Percentiles rank a stretch among this genome's conserved stretches.
phyloP scores from a whole-genome alignment of 2,113 vertebrate genomes.

The Dromiciops gliroides region DNA sequence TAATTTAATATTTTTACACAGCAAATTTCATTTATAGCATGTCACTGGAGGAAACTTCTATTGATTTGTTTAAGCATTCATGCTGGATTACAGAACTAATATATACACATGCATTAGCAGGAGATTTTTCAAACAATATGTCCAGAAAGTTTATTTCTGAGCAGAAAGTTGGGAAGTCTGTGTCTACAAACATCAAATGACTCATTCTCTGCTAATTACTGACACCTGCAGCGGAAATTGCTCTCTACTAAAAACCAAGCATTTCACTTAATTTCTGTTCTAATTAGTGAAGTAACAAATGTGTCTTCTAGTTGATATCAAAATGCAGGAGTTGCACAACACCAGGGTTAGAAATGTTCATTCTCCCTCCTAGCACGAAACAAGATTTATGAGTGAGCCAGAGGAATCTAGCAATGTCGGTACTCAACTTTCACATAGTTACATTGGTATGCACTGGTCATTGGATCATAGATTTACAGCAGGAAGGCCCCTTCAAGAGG shows the following conservation, averaged over 20 bases:
- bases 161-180: constrained; percentile 57
- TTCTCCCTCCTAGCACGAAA: constrained; percentile 15
- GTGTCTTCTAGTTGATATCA: constrained; percentile 14
- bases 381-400: neutral
- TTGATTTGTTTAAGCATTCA: constrained; percentile 82
- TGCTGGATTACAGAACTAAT: constrained; percentile 64
- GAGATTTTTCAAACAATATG: neutral
- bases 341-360: neutral
- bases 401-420: constrained; percentile 7
- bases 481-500: neutral
- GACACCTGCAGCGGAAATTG: constrained; percentile 66
- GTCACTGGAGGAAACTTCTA: constrained; percentile 61
- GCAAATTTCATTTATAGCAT: constrained; percentile 72
- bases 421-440: fast-evolving
- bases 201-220: constrained; percentile 64
- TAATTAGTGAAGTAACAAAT: constrained; percentile 46
- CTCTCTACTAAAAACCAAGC: constrained; percentile 36
- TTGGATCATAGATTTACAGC: neutral
- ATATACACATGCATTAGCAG: constrained; percentile 46
- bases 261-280: constrained; percentile 46
- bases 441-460: too few species aligned
- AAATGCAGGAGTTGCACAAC: neutral
- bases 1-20: constrained; percentile 62
- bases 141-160: constrained; percentile 63
- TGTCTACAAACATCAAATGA: constrained; percentile 44